Base-by-base conservation (phyloP, 2,797 vertebrate genomes). In the Aphelocoma californica region DNA sequence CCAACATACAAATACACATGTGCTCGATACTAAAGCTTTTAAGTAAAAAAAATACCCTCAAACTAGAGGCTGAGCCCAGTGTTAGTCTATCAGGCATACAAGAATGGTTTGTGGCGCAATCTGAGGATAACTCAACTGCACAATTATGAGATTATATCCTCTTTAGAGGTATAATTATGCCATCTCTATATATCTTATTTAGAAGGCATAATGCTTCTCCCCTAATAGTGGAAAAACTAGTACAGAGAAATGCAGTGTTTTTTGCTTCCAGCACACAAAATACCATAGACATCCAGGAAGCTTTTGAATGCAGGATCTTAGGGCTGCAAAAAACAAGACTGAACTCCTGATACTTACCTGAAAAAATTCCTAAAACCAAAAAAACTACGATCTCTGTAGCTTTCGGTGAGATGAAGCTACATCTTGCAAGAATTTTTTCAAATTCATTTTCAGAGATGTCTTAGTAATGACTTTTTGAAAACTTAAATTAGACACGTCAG, bases 101-200 rank as follows among this genome's bases (percentile, higher is more conserved):
- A 95, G 87, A 88, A 91, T 2, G 5, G 92, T 95, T 87, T 96
- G 90, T 89, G 62, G 51, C 94, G 77, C 38, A 94, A 96, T 95
- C 91, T 97, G 88, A 95, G 92, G 88, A 95, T 96, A 95, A 90
- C 87, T 97, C 87, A 93, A 88, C 74, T 94, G 90, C 79, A 89
- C 91, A 96, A 94, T 93, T 95, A 90, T 86, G 83, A 89, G 67
- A 90, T 81, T 91, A 86, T 93, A 87, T 87, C 77, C 77, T 95
- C 91, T 96, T 95, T 88, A 87, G 81, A 96, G 70, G 60, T 91
- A 84, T 96, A 97, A 97, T 96, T 95, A 96, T 92, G 65, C 80
- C 65, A 83, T 90, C 53, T 81, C 54, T 92, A 54, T 93, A 79
- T 94, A 93, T 92, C 86, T 96, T 97, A 86, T 82, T 93, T 95